phyloP scores from a whole-genome alignment of 2,888 invertebrate genomes.

The Tholera decimalis region DNA sequence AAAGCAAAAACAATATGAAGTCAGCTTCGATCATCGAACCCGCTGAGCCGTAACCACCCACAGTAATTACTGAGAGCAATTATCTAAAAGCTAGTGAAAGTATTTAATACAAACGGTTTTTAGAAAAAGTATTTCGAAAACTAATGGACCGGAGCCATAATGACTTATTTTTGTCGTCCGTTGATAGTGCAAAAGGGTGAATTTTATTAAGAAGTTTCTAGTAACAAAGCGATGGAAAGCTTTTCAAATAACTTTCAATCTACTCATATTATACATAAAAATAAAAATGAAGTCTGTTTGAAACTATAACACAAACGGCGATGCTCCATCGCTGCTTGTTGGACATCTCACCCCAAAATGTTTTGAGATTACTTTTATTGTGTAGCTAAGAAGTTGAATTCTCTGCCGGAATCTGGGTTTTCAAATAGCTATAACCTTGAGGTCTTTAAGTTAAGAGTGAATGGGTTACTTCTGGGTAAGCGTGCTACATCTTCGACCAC shows the following conservation, averaged over 20 bases:
- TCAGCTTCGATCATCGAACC: constrained; percentile 24
- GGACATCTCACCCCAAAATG: no score
- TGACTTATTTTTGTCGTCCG: constrained; percentile 2
- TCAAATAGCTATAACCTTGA: no score
- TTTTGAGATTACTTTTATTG: no score
- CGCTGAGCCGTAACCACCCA: constrained; percentile 44
- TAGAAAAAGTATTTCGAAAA: constrained; percentile 46
- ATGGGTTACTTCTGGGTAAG: no score
- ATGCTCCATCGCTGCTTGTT: no score
- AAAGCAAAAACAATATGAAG: constrained; percentile 7
- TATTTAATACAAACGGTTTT: constrained; percentile 41
- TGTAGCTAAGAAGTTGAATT: no score
- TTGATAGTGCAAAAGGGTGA: constrained; percentile 1
- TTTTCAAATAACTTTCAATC: not conserved
- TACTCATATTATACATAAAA: no score
- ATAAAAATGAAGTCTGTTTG: no score
- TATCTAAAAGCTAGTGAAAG: constrained; percentile 66
- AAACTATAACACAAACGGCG: no score
- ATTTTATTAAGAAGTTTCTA: constrained; percentile 3
- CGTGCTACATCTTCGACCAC: no score
- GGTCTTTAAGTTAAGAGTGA: no score
- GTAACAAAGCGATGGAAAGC: constrained; percentile 25
- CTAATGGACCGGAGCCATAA: constrained; percentile 8
- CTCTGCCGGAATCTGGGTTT: no score
- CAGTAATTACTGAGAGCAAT: constrained; percentile 60